These are phyloP conservation scores for Semnornis frantzii DNA, from an alignment of 2,113 vertebrate genomes.

Conservation along the genomic window DNA sequence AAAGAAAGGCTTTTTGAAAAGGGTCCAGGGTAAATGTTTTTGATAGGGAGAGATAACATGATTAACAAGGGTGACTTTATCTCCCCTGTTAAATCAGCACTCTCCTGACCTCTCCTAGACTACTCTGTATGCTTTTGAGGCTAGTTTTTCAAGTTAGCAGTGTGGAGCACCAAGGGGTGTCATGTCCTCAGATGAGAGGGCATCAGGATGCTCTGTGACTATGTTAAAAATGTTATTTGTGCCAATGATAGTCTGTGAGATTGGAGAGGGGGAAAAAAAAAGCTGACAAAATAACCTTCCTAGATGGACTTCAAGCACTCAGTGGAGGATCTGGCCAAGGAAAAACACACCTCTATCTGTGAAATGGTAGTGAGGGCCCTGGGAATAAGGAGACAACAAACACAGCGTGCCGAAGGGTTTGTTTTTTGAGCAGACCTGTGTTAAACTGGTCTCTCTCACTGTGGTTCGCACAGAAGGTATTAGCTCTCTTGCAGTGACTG, in stretches of 20 bases:
- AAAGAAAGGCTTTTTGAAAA: constrained; percentile 54
- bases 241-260: background rate
- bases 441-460: background rate
- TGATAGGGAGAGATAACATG: constrained; percentile 26
- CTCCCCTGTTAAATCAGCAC: background rate
- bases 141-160: background rate
- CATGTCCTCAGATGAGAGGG: background rate
- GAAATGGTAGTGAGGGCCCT: background rate
- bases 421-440: background rate
- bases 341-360: background rate
- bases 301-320: background rate
- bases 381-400: background rate
- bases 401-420: background rate
- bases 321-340: background rate
- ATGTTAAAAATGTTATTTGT: background rate
- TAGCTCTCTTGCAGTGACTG: rapidly evolving
- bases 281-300: background rate
- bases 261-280: background rate
- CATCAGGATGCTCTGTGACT: background rate
- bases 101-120: constrained; percentile 6
- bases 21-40: constrained; percentile 74
- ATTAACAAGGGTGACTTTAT: constrained; percentile 44
- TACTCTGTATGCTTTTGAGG: background rate
- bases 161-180: background rate
- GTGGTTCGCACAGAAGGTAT: background rate